phyloP scores from a whole-genome alignment of 2,888 invertebrate species.

The Andrena haemorrhoa region DNA sequence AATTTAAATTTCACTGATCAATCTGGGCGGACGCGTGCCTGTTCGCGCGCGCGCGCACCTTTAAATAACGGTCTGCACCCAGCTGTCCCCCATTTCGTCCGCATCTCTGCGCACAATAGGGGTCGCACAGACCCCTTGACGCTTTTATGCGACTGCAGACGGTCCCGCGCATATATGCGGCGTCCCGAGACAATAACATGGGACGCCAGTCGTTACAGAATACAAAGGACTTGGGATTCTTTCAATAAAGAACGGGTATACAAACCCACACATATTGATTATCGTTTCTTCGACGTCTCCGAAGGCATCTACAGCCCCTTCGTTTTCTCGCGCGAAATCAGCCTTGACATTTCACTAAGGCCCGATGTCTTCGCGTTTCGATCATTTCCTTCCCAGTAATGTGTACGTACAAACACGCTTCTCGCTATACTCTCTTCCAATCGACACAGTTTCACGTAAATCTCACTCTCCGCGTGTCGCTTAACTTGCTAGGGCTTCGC shows the following conservation, averaged over 20 bases:
- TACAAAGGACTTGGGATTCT: slow-evolving; percentile 14
- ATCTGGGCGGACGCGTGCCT: slow-evolving; percentile 27
- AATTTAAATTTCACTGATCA: slow-evolving; percentile 44
- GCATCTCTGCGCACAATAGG: slow-evolving; percentile 73
- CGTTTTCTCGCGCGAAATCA: slow-evolving; percentile 19
- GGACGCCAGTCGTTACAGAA: slow-evolving; percentile 36
- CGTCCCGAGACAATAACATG: slow-evolving; percentile 41
- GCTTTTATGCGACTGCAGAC: slow-evolving; percentile 52
- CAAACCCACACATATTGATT: slow-evolving; percentile 10
- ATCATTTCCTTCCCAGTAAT: slow-evolving; percentile 16
- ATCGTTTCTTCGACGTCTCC: neutral
- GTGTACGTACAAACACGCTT: neutral
- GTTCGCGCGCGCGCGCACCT: slow-evolving; percentile 41
- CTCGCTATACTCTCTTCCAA: slow-evolving; percentile 22
- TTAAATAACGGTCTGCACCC: slow-evolving; percentile 76
- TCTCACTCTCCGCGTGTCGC: slow-evolving; percentile 25
- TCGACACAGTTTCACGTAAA: neutral
- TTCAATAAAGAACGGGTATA: slow-evolving; percentile 34
- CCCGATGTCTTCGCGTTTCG: slow-evolving; percentile 8
- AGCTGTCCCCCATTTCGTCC: slow-evolving; percentile 76
- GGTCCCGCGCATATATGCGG: slow-evolving; percentile 35
- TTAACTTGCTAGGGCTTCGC: neutral
- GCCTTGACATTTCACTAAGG: slow-evolving; percentile 37
- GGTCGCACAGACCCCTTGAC: slow-evolving; percentile 66
- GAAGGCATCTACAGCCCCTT: neutral